Evolutionary conservation across 2,113 vertebrate genomes (phyloP), one percentile per base, ranked within the genome.

Genomic region (Caranx ignobilis): DNA sequence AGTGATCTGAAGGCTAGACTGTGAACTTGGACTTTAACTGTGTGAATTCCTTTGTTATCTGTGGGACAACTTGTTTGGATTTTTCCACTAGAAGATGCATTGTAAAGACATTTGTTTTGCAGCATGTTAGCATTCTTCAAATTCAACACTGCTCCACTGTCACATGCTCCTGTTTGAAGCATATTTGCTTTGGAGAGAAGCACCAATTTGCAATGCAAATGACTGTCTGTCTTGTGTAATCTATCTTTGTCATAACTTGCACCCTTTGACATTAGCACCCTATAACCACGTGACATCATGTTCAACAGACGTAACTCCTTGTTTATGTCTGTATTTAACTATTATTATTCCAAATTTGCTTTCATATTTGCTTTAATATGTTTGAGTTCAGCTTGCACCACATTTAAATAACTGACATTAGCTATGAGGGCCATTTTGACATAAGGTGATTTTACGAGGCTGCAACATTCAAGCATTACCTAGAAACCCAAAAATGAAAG

Each of bases 191-290:
- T 2, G 31, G 15, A 35, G 8, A 61, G 19, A 48, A 56, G 11
- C 18, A 73, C 12, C 4, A 6, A 61, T 68, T 63, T 60, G 9
- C 32, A 77, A 35, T 8, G 39, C 68, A 72, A 71, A 81, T 18
- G 2, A 16, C 19, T 37, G 2, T 59, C 37, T 41, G 1, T 56
- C 2, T 60, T 2, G 11, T 37, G 1, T 12, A 6, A 1, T 57
- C n/a, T 39, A 5, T 13, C 0, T 57, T 31, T 39, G 7, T 13
- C 0, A 34, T 15, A 34, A 54, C n/a, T 10, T 16, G 19, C 18
- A 6, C 35, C 45, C 6, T 18, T 11, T 12, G 10, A 32, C 1
- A 48, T 19, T n/a, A 18, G 26, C 26, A 5, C 13, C 10, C 12
- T 21, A 11, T 34, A 59, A 64, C 18, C 19, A 70, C 4, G n/a